Conservation (phyloP, 2,888 invertebrate species). For the Cistogaster globosa region DNA sequence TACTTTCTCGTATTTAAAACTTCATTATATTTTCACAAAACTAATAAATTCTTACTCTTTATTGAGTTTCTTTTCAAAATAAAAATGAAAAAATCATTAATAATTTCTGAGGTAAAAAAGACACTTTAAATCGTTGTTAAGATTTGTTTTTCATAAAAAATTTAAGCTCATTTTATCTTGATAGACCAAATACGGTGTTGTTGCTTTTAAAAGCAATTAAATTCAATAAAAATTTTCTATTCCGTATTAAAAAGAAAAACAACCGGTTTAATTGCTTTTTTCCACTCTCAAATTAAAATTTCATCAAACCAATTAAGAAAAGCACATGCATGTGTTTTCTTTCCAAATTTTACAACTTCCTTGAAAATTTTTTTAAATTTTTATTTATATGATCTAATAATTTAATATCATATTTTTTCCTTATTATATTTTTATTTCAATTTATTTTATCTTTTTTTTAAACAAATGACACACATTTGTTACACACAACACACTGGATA, state of each 20-base stretch:
- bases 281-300: conserved; percentile 13
- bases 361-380: background rate
- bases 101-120: conserved; percentile 22
- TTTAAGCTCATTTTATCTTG: conserved; percentile 42
- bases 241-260: background rate
- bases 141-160: conserved; percentile 8
- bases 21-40: conserved; percentile 1
- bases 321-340: conserved; percentile 43
- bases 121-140: conserved; percentile 65
- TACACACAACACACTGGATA: conserved; percentile 57
- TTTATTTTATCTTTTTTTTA: background rate
- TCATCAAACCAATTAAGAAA: background rate
- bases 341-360: conserved; percentile 22
- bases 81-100: background rate
- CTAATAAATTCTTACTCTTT: background rate
- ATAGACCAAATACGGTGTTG: conserved; percentile 23
- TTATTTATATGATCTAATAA: conserved; percentile 22
- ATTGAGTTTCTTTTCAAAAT: background rate
- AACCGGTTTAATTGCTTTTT: conserved; percentile 27
- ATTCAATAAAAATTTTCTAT: background rate
- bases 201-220: conserved; percentile 39
- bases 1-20: conserved; percentile 35
- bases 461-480: conserved; percentile 25
- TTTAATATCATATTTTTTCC: conserved; percentile 27
- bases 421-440: conserved; percentile 9